Evolutionary conservation across 2,797 vertebrate species (phyloP).

Genomic region (Leuciscus waleckii): DNA sequence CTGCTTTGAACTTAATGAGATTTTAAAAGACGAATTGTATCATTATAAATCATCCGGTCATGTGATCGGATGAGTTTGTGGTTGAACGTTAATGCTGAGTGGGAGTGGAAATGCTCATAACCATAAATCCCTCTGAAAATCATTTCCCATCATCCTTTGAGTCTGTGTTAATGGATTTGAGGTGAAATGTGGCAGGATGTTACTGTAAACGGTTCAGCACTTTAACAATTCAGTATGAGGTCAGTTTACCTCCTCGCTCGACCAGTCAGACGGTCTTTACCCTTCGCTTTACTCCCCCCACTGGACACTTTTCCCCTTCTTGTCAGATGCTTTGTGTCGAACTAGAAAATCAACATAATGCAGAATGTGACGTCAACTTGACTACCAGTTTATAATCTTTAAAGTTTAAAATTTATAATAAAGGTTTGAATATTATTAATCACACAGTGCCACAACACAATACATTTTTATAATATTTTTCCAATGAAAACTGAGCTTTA

Average conservation of each 20-base stretch:
- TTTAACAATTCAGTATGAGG: background rate
- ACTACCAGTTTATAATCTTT: background rate
- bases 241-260: constrained; percentile 90
- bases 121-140: background rate
- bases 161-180: background rate
- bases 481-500: background rate
- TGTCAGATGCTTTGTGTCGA: constrained; percentile 77
- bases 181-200: background rate
- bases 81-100: background rate
- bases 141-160: constrained; percentile 18
- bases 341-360: constrained; percentile 70
- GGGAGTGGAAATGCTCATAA: background rate
- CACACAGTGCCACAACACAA: background rate
- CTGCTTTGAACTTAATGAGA: background rate
- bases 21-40: background rate
- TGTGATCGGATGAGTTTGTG: background rate
- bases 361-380: background rate
- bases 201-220: background rate
- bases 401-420: no score
- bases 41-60: background rate
- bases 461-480: background rate
- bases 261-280: constrained; percentile 94
- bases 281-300: constrained; percentile 90
- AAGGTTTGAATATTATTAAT: background rate
- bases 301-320: constrained; percentile 74